These are phyloP conservation scores for Actias luna DNA, from an alignment of 2,888 invertebrate species.

Conservation along the genomic window DNA sequence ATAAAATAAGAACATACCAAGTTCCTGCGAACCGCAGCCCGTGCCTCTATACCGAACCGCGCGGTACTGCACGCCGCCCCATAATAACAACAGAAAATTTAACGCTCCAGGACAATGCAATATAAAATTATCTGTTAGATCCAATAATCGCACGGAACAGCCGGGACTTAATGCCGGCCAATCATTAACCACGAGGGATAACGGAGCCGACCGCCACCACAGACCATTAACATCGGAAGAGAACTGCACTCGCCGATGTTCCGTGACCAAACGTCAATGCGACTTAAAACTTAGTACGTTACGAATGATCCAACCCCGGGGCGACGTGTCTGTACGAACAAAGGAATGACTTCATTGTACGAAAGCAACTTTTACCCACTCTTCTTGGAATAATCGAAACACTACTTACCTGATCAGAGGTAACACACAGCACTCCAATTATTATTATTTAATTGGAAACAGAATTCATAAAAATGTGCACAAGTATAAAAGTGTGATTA, in stretches of 20 bases:
- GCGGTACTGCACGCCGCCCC: conserved; percentile 38
- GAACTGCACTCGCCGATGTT: conserved; percentile 57
- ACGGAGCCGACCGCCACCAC: conserved; percentile 74
- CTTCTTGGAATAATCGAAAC: conserved; percentile 8
- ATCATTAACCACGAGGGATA: conserved; percentile 82
- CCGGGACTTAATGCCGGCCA: conserved; percentile 79
- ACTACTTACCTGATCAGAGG: background rate
- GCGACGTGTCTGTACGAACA: conserved; percentile 58
- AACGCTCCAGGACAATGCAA: conserved; percentile 81
- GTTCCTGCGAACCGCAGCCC: conserved; percentile 29
- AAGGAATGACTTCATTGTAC: conserved; percentile 77
- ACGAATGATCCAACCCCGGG: conserved; percentile 60
- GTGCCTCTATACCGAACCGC: conserved; percentile 40
- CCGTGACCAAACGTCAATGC: conserved; percentile 81
- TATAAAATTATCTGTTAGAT: conserved; percentile 82
- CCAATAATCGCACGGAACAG: conserved; percentile 81
- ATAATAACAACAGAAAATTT: conserved; percentile 80
- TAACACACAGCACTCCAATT: background rate
- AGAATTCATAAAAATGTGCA: background rate
- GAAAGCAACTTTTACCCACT: conserved; percentile 40
- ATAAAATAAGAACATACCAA: conserved; percentile 51
- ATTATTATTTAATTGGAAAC: conserved; percentile 1
- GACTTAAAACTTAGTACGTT: conserved; percentile 53
- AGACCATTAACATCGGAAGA: conserved; percentile 59
- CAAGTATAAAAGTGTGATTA: conserved; percentile 58